Base-by-base conservation (phyloP, 2,888 invertebrate genomes). In the Timema podura region DNA sequence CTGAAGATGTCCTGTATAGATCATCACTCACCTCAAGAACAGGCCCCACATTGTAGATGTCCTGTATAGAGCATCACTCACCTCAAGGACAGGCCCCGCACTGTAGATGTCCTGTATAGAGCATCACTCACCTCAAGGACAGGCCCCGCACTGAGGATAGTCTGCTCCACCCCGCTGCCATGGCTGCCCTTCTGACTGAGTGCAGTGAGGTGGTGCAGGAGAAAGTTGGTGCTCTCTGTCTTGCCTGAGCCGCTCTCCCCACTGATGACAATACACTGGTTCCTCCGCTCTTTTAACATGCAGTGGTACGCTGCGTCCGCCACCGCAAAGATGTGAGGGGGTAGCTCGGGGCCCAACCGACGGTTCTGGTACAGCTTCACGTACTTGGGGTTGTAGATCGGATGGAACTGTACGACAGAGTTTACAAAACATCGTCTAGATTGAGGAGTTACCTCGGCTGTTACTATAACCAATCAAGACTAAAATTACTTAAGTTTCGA, bases 331-430 rank as follows among this genome's bases (percentile, higher is more conserved):
- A 98, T 96, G 80, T 98, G 97, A 64, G 98, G 97, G 54, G 97
- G 96, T 76, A 96, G 86, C 79, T 95, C 95, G 54, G 94, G 92
- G 47, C 95, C 94, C 76, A 96, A 86, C 76, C 95, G 85, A 80
- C 95, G 89, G 83, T 95, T 95, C 83, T 97, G 96, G 83, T 97
- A 98, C 76, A 96, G 83, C 82, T 95, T 93, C 75, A 96, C 96
- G 84, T 96, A 96, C 83, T 96, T 97, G 65, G 97, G 97, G 83
- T 97, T 97, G 85, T 97, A 98, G 76, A 98, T 97, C 44, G 97
- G 96, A 82, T 95, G 95, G 82, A 96, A 96, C 84, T 85, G 84
- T 76, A 85, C 85, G 9, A 78, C 77, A 48, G 30, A 30, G 30
- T 30, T 30, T 30, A 30, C 30, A 30, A 30, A 30, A 30, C 30